phyloP scores from a whole-genome alignment of 2,797 vertebrate species.

The Mormyrops attenuatus region DNA sequence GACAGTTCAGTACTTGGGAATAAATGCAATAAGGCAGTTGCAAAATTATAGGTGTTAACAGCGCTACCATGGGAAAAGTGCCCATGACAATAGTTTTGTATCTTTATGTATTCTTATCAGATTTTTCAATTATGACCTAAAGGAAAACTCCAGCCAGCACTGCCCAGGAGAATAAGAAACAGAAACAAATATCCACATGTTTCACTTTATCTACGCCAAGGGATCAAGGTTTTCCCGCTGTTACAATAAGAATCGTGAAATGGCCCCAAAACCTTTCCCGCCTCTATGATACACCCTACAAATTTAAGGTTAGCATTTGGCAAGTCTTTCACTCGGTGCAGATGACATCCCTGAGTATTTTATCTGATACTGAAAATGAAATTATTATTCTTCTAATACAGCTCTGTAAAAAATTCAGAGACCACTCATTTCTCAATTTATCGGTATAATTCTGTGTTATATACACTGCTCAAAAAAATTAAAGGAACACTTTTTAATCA shows the following conservation, averaged over 20 bases:
- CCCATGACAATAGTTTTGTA: not conserved
- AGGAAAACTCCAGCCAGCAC: not conserved
- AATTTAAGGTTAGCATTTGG: not conserved
- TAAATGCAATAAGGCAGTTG: not conserved
- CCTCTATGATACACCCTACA: not conserved
- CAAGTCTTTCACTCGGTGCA: not conserved
- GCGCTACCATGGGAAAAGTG: not conserved
- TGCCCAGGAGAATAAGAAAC: not conserved
- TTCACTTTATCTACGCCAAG: not conserved
- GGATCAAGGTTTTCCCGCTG: not conserved
- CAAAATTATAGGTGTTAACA: not conserved
- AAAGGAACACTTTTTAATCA: too few species aligned
- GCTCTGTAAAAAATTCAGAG: not conserved
- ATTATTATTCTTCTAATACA: not conserved
- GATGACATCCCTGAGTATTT: not conserved
- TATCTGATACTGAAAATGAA: not conserved
- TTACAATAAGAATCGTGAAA: not conserved
- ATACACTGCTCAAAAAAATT: not conserved
- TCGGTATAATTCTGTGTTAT: not conserved
- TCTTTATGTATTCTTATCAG: not conserved
- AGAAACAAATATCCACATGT: not conserved
- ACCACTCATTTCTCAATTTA: not conserved
- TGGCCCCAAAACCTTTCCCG: not conserved
- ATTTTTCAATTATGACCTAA: not conserved
- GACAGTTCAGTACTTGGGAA: not conserved